Evolutionary conservation across 2,797 vertebrate genomes (phyloP).

Genomic region (Pachyuromys duprasi): DNA sequence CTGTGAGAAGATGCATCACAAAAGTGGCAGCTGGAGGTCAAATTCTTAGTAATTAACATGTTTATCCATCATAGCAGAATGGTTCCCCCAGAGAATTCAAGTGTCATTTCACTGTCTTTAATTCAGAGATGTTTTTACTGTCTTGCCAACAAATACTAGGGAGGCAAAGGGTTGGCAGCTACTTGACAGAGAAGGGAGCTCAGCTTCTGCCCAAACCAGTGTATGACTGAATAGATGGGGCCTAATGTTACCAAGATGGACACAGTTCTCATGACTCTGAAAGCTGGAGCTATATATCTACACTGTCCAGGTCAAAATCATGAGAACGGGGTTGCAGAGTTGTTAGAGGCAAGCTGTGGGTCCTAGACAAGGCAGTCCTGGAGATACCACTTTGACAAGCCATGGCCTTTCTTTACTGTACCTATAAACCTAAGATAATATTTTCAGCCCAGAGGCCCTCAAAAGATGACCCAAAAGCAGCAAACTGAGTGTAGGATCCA

Average conservation of each 20-base stretch:
- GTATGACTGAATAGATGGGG: not conserved
- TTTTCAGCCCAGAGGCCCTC: not conserved
- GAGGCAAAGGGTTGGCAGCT: not conserved
- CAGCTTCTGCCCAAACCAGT: not conserved
- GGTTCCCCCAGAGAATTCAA: conserved; percentile 76
- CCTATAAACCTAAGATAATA: not conserved
- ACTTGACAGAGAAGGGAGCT: conserved; percentile 2
- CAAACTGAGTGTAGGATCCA: not conserved
- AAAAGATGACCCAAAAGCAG: not conserved
- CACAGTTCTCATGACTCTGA: not conserved
- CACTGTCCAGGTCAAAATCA: not conserved
- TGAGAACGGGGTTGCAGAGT: fast-evolving
- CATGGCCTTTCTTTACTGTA: not conserved
- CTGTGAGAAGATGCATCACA: not conserved
- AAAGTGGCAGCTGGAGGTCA: conserved; percentile 75
- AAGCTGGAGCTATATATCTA: not conserved
- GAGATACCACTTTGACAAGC: not conserved
- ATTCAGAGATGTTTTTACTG: conserved; percentile 30
- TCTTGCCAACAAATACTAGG: conserved; percentile 70
- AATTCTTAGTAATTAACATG: conserved; percentile 80
- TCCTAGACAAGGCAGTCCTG: not conserved
- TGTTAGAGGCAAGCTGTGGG: too few relatives aligned
- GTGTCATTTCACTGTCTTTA: conserved; percentile 74
- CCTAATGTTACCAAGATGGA: not conserved
- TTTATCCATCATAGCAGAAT: conserved; percentile 80